Evolutionary conservation across 2,797 vertebrate genomes (phyloP).

Genomic region (Alectoris magna): DNA sequence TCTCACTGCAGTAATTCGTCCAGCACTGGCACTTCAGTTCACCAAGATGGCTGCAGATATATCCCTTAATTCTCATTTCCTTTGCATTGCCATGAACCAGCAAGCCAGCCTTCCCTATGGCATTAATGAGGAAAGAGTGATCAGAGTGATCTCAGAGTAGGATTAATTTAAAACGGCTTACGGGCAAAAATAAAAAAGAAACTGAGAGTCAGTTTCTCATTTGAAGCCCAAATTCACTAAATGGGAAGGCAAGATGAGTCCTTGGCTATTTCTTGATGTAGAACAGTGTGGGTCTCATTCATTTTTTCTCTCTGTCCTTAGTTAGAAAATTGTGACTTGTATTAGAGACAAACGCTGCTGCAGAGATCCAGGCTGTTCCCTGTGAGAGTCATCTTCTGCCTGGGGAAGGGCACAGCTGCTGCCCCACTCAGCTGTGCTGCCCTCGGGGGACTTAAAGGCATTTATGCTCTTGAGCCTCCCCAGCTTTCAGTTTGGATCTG

Average conservation of each 20-base stretch:
- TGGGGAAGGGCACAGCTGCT: not conserved
- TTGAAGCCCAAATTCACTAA: not conserved
- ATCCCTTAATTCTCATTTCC: not conserved
- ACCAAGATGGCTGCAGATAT: not conserved
- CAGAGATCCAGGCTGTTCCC: not conserved
- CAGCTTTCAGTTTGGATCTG: not conserved
- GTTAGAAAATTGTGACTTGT: not conserved
- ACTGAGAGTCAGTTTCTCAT: not conserved
- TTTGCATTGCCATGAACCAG: not conserved
- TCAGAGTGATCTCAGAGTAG: not conserved
- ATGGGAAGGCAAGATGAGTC: not conserved
- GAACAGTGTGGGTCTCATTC: not conserved
- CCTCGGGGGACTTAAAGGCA: not conserved
- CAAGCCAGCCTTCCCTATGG: not conserved
- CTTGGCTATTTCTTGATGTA: not conserved
- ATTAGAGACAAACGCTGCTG: not conserved
- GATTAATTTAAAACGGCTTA: not conserved
- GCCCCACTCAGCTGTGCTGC: not conserved
- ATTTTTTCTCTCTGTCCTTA: not conserved
- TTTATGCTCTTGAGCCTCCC: not conserved
- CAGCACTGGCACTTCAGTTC: not conserved
- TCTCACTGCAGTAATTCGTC: not conserved
- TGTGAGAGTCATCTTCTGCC: not conserved
- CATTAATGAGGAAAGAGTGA: not conserved
- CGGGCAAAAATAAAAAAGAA: not conserved